phyloP scores from a whole-genome alignment of 2,797 vertebrate species.

The Eulemur coronatus region DNA sequence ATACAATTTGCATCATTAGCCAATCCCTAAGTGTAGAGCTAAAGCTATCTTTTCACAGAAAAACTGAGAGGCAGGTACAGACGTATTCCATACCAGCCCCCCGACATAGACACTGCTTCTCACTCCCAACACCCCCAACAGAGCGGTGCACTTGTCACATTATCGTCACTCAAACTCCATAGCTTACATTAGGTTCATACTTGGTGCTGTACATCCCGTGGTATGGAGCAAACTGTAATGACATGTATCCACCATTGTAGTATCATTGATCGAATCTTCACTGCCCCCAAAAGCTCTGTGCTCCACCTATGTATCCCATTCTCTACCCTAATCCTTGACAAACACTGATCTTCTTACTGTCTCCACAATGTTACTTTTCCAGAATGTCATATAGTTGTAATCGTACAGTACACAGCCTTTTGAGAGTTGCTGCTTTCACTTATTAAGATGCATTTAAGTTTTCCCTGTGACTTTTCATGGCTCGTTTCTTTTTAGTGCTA shows the following conservation, averaged over 20 bases:
- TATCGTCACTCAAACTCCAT: neutral
- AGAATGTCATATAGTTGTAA: neutral
- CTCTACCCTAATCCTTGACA: neutral
- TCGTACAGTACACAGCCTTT: neutral
- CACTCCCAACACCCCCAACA: neutral
- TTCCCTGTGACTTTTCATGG: neutral
- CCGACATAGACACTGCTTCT: accelerated
- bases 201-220: neutral
- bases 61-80: neutral
- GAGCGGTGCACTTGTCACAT: neutral
- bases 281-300: neutral
- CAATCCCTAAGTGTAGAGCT: neutral
- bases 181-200: neutral
- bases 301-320: neutral
- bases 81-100: too few relatives aligned
- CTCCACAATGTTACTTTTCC: neutral
- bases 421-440: neutral
- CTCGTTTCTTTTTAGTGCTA: neutral
- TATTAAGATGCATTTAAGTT: neutral
- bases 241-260: neutral
- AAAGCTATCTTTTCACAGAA: neutral
- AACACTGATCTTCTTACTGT: neutral
- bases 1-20: neutral
- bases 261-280: neutral
- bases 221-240: neutral